Base-by-base conservation (phyloP, 2,888 invertebrate species). In the Lasius fuliginosus region DNA sequence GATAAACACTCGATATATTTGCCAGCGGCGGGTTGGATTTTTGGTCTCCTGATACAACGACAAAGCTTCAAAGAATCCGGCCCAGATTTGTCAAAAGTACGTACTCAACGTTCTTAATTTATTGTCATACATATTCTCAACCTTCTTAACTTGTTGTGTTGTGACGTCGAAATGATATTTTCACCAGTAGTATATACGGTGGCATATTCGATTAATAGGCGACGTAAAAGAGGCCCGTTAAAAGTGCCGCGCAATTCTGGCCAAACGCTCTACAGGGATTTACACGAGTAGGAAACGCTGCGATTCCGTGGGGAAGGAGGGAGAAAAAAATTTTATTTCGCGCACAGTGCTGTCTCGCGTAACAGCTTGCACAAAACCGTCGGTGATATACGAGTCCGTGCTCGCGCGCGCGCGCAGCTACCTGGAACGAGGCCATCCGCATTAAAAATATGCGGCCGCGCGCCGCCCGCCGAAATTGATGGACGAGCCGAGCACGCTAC, bases 361-460 rank as follows among this genome's bases (percentile, higher is more conserved):
- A 93, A 93, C 93, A 93, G 93, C 93, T 93, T 93, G 93, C 91
- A 92, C 92, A 93, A 92, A 93, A 92, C 90, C 90, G 90, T 88
- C 89, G 90, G 92, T 93, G 93, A 93, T 93, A 93, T 92, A 93
- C 90, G 93, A 93, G 90, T 87, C 81, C 83, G 85, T 71, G 87
- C 56, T 18, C 86, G 30, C 56, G 27, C 86, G 30, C 30, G 85
- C 79, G 87, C 42, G 33, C 86, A 86, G 89, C 84, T 90, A 89
- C 90, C 91, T 88, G 89, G 89, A 90, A 89, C 89, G 88, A 87
- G 88, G 88, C 89, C 89, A 91, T 90, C 82, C 90, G 77, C 91
- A 90, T 90, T 91, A 91, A 92, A 92, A 90, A 92, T 90, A 88
- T 88, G 89, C 89, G 90, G 60, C 79, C 79, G 58, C 71, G 60